Evolutionary conservation across 2,888 invertebrate genomes (phyloP), one percentile per base, ranked within the genome.

Genomic region (Machimus atricapillus): DNA sequence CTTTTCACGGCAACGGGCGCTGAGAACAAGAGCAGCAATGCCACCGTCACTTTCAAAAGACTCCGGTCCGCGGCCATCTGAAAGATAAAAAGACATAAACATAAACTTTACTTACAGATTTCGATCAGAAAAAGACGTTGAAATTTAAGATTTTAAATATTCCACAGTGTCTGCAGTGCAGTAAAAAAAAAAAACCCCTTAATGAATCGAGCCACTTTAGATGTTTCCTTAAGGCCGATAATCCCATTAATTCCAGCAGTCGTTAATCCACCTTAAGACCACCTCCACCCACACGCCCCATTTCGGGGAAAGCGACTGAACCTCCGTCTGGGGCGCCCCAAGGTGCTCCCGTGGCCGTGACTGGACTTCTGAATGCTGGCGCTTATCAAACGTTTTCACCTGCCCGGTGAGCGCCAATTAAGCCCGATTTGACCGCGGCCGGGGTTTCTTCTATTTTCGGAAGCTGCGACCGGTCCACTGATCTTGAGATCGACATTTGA

Each of bases 1-100:
- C 91, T 89, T 23, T 85, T 86, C 82, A 86, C 77, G 37, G 76
- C n/a, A n/a, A n/a, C 74, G 6, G 74, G 87, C 19, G 88, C 74
- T 1, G 86, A 19, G 14, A 87, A 88, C 40, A 87, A 86, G n/a
- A 89, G 37, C 9, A 66, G 23, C 66, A 83, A 83, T 14, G 82
- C 37, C 66, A 66, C 56, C 37, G 23, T 66, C 9, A 83, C 66
- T 66, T 66, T 66, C 66, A 66, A 66, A 66, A 66, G 3, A 23
- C 27, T 12, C 23, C 66, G 66, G 66, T 66, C 66, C 4, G 27
- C 66, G 16, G 23, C 16, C 82, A 83, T 83, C 82, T 83, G 66
- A 2, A 27, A 12, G 3, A 66, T 66, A 19, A 27, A 66, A 23
- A 19, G 66, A 66, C 0, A 56, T 0, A 19, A 9, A 56, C 6